These are phyloP conservation scores for Sebastes matsubarae DNA, from an alignment of 2,797 vertebrate genomes.

Conservation along the genomic window DNA sequence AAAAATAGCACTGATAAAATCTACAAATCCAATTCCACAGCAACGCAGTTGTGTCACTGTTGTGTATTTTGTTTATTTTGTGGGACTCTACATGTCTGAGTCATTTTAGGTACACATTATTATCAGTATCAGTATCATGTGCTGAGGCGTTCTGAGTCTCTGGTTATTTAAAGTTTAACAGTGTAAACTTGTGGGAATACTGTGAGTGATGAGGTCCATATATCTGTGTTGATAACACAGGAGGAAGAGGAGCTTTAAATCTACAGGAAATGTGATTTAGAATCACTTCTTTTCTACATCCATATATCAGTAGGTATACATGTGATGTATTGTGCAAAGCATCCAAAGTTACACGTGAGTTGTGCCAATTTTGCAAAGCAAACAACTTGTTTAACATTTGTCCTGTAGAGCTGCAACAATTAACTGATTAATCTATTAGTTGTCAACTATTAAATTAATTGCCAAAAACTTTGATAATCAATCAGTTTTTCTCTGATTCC, in stretches of 20 bases:
- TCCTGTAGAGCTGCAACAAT: not conserved
- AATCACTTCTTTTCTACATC: not conserved
- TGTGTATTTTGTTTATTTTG: not conserved
- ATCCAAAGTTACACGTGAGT: not conserved
- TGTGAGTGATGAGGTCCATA: not conserved
- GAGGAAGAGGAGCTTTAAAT: not conserved
- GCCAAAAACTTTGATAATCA: no score
- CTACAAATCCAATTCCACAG: conserved; percentile 15
- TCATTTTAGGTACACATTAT: not conserved
- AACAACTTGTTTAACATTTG: not conserved
- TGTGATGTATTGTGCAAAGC: not conserved
- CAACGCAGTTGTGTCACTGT: not conserved
- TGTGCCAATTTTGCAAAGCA: not conserved
- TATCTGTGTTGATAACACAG: not conserved
- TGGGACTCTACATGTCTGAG: not conserved
- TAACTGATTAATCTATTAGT: no score
- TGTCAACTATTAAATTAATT: no score
- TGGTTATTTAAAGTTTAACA: not conserved
- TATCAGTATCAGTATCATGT: not conserved
- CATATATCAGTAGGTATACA: not conserved
- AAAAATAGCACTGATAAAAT: conserved; percentile 31
- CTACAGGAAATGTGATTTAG: not conserved
- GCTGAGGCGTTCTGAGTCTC: not conserved
- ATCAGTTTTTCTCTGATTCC: no score
- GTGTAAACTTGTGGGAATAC: not conserved